phyloP scores from a whole-genome alignment of 2,888 invertebrate species.

The Tenodera sinensis region DNA sequence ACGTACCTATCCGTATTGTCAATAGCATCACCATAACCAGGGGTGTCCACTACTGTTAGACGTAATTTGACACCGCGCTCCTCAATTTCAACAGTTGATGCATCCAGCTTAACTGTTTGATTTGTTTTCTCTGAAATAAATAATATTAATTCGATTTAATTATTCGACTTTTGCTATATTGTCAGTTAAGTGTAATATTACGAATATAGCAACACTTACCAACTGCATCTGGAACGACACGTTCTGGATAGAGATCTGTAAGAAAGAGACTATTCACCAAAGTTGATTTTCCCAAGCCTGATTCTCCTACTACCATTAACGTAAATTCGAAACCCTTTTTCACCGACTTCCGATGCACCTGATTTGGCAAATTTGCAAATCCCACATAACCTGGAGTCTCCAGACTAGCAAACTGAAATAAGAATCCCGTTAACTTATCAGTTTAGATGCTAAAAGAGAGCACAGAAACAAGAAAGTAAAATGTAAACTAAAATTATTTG shows the following conservation, averaged over 20 bases:
- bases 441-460: background rate
- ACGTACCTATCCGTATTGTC: constrained; percentile 74
- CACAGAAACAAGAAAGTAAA: constrained; percentile 14
- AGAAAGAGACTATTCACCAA: constrained; percentile 91
- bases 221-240: constrained; percentile 81
- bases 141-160: background rate
- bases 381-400: constrained; percentile 88
- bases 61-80: constrained; percentile 91
- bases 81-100: constrained; percentile 94
- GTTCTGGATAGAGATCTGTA: constrained; percentile 91
- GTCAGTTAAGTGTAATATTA: background rate
- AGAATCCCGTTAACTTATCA: background rate
- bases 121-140: constrained; percentile 72
- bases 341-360: constrained; percentile 94
- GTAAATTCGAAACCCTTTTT: constrained; percentile 98
- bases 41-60: constrained; percentile 92
- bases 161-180: background rate
- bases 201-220: constrained; percentile 53
- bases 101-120: constrained; percentile 90
- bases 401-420: constrained; percentile 70
- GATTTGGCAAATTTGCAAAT: constrained; percentile 93
- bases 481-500: constrained; percentile 25
- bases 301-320: constrained; percentile 90
- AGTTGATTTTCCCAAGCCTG: constrained; percentile 93
- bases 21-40: constrained; percentile 93